Evolutionary conservation across 2,797 vertebrate genomes (phyloP), one percentile per base, ranked within the genome.

Genomic region (Sylvilagus floridanus): DNA sequence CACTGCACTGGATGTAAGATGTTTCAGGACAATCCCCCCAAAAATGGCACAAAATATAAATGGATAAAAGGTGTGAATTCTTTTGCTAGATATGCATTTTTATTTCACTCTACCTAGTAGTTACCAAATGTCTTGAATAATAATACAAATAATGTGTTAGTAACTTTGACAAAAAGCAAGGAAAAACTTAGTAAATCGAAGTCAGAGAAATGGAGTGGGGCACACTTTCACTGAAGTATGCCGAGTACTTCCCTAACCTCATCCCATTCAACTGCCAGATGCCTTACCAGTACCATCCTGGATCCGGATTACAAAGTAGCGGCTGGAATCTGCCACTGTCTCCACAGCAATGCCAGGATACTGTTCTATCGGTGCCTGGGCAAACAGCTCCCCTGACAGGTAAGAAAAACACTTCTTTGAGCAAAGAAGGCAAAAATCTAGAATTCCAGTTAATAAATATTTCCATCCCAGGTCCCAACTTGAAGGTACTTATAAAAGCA

Each of bases 261-360:
- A n/a, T 11, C 35, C 78, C 79, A 63, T 52, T 57, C 26, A 69
- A 84, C 26, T 32, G 24, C 66, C 82, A 66, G 8, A 2, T 54
- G 30, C 35, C 96, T 96, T 92, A 99, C 99, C 99, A 24, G 98
- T 99, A 57, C 99, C 99, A 95, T 99, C 99, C 95, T 99, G 99
- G 98, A 99, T 99, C 96, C 99, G 98, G 94, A 99, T 98, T 30
- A 99, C 99, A 89, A 99, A 99, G 97, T 99, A 99, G 2, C 99
- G 99, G 87, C 99, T 99, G 94, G 99, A 99, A 98, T 99, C 99
- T 0, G 99, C 98, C 97, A 99, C 99, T 0, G 99, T 99, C 97
- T 99, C 99, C 97, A 99, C 97, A 0, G 99, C 97, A 42, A 99
- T 98, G 4, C 99, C 99, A 13, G 99, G 99, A 84, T 99, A 99